These are phyloP conservation scores for Globodera rostochiensis DNA, from an alignment of 1,140 invertebrate genomes.

Conservation along the genomic window DNA sequence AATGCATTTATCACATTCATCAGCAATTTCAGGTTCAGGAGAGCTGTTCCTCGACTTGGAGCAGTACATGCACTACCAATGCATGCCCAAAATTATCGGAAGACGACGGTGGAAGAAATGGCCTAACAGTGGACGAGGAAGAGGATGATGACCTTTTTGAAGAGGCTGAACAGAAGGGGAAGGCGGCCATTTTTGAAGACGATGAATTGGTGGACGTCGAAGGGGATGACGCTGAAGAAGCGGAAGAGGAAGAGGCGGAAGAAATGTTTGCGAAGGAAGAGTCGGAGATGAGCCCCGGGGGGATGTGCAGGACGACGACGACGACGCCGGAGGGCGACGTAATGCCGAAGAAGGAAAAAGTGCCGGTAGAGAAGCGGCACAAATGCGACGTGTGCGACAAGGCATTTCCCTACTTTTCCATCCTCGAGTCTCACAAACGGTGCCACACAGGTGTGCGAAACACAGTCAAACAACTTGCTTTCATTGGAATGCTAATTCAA, in stretches of 20 bases:
- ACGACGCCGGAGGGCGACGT: not conserved
- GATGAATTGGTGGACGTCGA: constrained; percentile 13
- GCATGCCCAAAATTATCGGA: not conserved
- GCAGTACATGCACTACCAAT: not conserved
- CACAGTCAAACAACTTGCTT: constrained; percentile 66
- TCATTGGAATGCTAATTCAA: too few relatives aligned
- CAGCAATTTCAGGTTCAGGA: not conserved
- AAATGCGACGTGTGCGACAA: constrained; percentile 65
- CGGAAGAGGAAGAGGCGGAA: constrained; percentile 4
- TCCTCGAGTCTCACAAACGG: constrained; percentile 66
- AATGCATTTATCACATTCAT: not conserved
- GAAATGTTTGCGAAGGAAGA: not conserved
- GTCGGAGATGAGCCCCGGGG: not conserved
- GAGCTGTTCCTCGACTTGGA: not conserved
- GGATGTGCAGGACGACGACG: not conserved
- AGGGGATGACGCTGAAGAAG: constrained; percentile 8
- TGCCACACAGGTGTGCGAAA: constrained; percentile 60
- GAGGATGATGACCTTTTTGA: not conserved
- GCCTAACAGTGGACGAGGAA: not conserved
- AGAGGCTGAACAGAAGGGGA: not conserved
- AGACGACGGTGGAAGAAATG: not conserved
- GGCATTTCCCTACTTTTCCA: constrained; percentile 65
- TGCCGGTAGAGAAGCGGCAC: constrained; percentile 59
- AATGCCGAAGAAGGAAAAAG: constrained; percentile 3
- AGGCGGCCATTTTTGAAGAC: not conserved